Base-by-base conservation (phyloP, 23 tunicate genomes). In the Styela plicata region DNA sequence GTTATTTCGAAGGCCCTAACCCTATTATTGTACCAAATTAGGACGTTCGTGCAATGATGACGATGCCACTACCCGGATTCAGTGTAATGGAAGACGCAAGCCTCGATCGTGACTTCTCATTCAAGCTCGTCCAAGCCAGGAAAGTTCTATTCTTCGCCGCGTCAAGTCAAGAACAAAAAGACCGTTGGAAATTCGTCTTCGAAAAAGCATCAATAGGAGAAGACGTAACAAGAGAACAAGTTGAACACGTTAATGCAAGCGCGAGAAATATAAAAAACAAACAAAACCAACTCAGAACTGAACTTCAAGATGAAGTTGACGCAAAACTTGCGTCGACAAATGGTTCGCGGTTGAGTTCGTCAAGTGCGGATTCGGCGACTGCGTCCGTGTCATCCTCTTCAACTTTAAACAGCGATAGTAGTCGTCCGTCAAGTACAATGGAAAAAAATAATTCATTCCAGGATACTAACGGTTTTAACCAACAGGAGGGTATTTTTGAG, bases 41-140 rank as follows among this genome's bases (percentile, higher is more conserved):
- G 98, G 98, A 93, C 70, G 88, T 93, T 25, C 73, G 88, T 25
- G 98, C 98, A 2, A 86, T 70, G 37, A 88, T 82, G 89, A 93
- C 98, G 2, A 63, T 84, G 85, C 98, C 98, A 21, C 86, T 93
- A 17, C 92, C 91, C 22, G 98, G 98, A 33, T 93, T 73, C 79
- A 87, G 70, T 52, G 80, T 93, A 2, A 69, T 36, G 24, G 78
- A 69, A 34, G 52, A 79, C 24, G 28, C 70, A 25, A 34, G 34
- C 57, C 20, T 36, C 77, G 98, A 93, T 26, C 98, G 90, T 87
- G 90, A 93, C 36, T 70, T 75, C 70, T 63, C 83, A 17, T 88
- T 93, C 84, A 88, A 82, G 57, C 36, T 93, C 44, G 53, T 37
- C 24, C 98, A 93, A 77, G 98, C 89, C 2, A 61, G 89, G 52